Evolutionary conservation across 2,113 vertebrate genomes (phyloP).

Genomic region (Apodemus speciosus): DNA sequence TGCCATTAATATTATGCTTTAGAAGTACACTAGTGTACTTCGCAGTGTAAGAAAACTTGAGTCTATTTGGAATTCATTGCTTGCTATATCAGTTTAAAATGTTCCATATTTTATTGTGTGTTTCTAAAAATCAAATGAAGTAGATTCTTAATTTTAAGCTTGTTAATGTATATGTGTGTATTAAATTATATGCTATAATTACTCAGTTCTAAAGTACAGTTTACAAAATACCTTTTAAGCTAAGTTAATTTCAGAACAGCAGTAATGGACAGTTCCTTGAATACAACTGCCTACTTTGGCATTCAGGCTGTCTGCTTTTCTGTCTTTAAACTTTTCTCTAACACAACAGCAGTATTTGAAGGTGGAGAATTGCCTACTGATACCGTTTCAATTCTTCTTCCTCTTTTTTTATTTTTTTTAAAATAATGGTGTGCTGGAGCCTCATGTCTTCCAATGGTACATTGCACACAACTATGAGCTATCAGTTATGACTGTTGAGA

Average conservation of each 20-base stretch:
- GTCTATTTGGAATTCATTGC: not conserved
- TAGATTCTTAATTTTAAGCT: not conserved
- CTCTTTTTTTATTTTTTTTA: not conserved
- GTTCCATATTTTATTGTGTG: not conserved
- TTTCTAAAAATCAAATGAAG: not conserved
- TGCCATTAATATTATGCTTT: too few relatives aligned
- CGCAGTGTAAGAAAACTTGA: not conserved
- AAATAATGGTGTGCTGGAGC: not conserved
- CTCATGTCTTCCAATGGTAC: not conserved
- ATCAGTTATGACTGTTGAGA: not conserved
- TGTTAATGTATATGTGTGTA: too few relatives aligned
- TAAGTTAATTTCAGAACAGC: not conserved
- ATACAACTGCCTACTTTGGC: too few relatives aligned
- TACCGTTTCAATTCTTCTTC: not conserved
- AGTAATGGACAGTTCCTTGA: too few relatives aligned
- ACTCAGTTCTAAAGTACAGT: not conserved
- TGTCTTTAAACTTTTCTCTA: not conserved
- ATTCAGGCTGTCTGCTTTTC: not conserved
- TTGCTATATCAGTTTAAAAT: not conserved
- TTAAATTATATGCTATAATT: too few relatives aligned
- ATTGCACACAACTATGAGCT: not conserved
- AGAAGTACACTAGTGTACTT: too few relatives aligned
- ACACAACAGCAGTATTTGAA: too few relatives aligned
- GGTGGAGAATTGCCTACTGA: not conserved
- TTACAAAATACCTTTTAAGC: not conserved